phyloP scores from a whole-genome alignment of 2,888 invertebrate genomes.

The Rotaria macrura region DNA sequence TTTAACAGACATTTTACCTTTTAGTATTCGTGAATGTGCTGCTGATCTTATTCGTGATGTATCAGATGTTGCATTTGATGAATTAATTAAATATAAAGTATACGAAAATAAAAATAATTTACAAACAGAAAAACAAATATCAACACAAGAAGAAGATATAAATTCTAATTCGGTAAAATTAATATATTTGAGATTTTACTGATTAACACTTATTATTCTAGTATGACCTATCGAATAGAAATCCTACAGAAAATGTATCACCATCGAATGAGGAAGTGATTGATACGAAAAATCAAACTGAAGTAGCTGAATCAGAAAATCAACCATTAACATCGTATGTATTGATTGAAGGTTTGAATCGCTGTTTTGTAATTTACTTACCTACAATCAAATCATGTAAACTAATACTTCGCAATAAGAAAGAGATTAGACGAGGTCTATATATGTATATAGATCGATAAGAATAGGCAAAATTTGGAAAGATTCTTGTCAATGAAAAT shows the following conservation, averaged over 20 bases:
- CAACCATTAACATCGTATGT: neutral
- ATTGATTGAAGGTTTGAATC: neutral
- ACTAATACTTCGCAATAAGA: too few species aligned
- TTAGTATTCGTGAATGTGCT: conserved; percentile 19
- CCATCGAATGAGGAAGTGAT: neutral
- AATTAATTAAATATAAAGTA: neutral
- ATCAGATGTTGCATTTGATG: neutral
- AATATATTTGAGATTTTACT: neutral
- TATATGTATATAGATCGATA: too few species aligned
- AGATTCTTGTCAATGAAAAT: too few species aligned
- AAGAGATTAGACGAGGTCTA: too few species aligned
- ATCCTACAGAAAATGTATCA: neutral
- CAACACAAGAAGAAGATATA: neutral
- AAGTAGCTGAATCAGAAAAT: neutral
- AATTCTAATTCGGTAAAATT: neutral
- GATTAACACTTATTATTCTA: neutral
- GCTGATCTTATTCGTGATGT: conserved; percentile 1
- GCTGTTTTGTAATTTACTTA: too few species aligned
- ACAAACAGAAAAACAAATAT: neutral
- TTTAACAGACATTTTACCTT: neutral
- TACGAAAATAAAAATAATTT: neutral
- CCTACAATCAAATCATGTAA: too few species aligned
- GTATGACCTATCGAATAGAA: neutral
- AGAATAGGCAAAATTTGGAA: too few species aligned
- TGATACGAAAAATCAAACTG: neutral